Evolutionary conservation across 2,113 vertebrate genomes (phyloP), one percentile per base, ranked within the genome.

Genomic region (Scomber japonicus): DNA sequence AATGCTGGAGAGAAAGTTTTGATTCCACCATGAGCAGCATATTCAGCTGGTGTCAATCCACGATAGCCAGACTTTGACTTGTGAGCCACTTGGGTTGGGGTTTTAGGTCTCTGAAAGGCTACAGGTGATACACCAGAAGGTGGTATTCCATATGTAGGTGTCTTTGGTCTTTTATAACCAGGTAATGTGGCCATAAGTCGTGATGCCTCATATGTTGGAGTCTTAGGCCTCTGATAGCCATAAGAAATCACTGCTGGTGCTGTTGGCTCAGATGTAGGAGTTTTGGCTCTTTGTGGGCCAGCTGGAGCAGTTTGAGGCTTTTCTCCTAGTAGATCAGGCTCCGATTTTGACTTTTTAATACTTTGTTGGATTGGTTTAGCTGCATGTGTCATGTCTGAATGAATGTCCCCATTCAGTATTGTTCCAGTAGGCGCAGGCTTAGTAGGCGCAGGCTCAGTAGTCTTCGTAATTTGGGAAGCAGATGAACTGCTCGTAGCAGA

Each of bases 11-110:
- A 69, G 72, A 71, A 87, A 11, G 89, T 92, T 80, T 86, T 90
- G 35, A 95, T 95, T 71, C 95, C 95, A 2, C 95, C 94, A n/a
- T 94, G 71, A 64, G 95, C 94, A 44, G 90, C 81, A 78, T 95
- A 94, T 85, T 94, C 94, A 74, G 93, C 89, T 0, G 95, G 94
- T 24, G 93, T 95, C 72, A 95, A 78, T 60, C 94, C 95, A 64
- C 94, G 93, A 78, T 95, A 95, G 60, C 46, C 31, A 60, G 93
- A 86, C 83, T 86, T 94, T 21, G 87, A 35, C 78, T 87, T 94
- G 30, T 84, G 85, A 74, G 83, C 62, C 19, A 70, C 73, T 61
- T 70, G 68, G 30, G 83, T 94, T 75, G 92, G 92, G 4, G 93
- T 93, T 90, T 83, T 94, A 45, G 92, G 91, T 75, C 91, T 95